phyloP scores from a whole-genome alignment of 2,888 invertebrate genomes.

The Coenonympha glycerion region DNA sequence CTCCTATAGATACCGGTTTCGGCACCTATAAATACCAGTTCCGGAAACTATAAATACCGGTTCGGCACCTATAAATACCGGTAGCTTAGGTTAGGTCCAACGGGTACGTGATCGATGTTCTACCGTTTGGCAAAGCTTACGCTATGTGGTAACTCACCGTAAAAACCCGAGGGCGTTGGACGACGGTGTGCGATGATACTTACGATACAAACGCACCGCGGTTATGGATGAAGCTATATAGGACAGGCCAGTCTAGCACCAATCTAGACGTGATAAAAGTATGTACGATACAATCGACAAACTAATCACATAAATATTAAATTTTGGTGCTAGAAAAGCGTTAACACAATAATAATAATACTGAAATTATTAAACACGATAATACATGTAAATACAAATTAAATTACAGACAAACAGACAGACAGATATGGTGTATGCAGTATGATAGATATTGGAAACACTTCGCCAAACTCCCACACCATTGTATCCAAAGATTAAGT shows the following conservation, averaged over 20 bases:
- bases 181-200: too few species aligned
- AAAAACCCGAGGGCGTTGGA: background rate
- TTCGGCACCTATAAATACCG: too few species aligned
- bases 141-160: slow-evolving; percentile 9
- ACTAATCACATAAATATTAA: too few species aligned
- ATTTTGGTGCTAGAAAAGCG: background rate
- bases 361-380: background rate
- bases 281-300: too few species aligned
- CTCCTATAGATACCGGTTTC: too few species aligned
- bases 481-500: background rate
- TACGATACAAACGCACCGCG: background rate
- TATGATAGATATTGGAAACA: slow-evolving; percentile 10
- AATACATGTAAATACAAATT: background rate
- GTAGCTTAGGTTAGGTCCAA: too few species aligned
- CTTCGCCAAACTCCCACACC: slow-evolving; percentile 30
- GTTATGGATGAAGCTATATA: slow-evolving; percentile 1
- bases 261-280: background rate
- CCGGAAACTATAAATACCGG: too few species aligned
- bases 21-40: too few species aligned
- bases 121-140: slow-evolving; percentile 13
- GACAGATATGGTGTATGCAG: background rate
- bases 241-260: background rate
- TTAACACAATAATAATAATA: background rate
- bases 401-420: slow-evolving; percentile 1
- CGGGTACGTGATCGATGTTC: slow-evolving; percentile 26